phyloP scores from a whole-genome alignment of 2,888 invertebrate genomes.

The Scaptomyza parva region DNA sequence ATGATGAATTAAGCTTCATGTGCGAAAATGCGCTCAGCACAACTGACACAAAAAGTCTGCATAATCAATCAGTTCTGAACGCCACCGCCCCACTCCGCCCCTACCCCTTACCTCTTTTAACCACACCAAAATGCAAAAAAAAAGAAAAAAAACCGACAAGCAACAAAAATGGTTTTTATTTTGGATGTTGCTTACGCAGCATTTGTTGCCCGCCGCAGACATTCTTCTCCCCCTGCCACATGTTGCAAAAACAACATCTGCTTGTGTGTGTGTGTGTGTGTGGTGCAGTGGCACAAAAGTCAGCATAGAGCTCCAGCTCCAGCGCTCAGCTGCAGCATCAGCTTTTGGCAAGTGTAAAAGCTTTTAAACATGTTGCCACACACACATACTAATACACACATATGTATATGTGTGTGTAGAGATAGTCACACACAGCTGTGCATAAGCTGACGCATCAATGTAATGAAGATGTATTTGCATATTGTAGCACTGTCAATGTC shows the following conservation, averaged over 20 bases:
- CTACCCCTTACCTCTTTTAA: neutral
- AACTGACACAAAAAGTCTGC: slow-evolving; percentile 76
- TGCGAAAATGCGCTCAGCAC: slow-evolving; percentile 64
- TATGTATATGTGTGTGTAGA: too few relatives aligned
- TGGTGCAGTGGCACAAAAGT: slow-evolving; percentile 68
- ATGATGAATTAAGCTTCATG: slow-evolving; percentile 74
- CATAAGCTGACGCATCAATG: slow-evolving; percentile 79
- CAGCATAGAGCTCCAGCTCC: too few relatives aligned
- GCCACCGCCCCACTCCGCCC: too few relatives aligned
- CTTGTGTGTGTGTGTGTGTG: too few relatives aligned
- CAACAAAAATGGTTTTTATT: slow-evolving; percentile 14
- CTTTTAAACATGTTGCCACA: slow-evolving; percentile 73
- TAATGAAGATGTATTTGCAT: slow-evolving; percentile 80
- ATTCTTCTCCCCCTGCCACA: neutral
- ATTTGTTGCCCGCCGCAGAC: slow-evolving; percentile 60
- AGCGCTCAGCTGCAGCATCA: slow-evolving; percentile 44
- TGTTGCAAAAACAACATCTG: slow-evolving; percentile 26
- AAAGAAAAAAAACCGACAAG: slow-evolving; percentile 16
- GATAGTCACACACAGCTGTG: slow-evolving; percentile 49
- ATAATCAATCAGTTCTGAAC: slow-evolving; percentile 71
- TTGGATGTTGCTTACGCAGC: slow-evolving; percentile 66
- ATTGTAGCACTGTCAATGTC: slow-evolving; percentile 73
- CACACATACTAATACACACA: slow-evolving; percentile 13
- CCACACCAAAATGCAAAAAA: slow-evolving; percentile 22
- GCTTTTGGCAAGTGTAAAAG: slow-evolving; percentile 75